Percentiles rank a stretch among this genome's conserved stretches.
These are phyloP conservation scores for Apostichopus japonicus DNA, from an alignment of 35 echinoderm and acorn worm species.

Conservation along the genomic window DNA sequence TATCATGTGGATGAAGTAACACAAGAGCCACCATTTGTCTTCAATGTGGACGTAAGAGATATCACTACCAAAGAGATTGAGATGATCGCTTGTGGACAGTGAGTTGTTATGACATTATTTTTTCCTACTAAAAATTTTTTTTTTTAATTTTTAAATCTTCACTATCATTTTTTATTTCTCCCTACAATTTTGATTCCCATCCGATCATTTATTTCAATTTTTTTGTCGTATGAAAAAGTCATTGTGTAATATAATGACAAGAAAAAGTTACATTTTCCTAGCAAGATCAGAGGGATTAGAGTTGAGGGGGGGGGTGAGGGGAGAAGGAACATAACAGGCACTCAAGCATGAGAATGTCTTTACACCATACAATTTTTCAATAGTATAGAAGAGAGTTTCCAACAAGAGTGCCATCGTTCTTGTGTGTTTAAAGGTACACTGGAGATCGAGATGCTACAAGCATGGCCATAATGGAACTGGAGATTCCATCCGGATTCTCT, in stretches of 20 bases:
- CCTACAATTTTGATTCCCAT: no score
- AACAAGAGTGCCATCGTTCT: no score
- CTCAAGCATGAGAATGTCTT: no score
- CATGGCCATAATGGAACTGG: constrained; percentile 16
- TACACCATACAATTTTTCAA: no score
- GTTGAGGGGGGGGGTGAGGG: no score
- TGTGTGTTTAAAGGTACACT: neutral
- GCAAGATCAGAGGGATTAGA: no score
- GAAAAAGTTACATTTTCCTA: no score
- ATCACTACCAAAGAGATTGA: neutral
- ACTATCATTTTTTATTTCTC: neutral
- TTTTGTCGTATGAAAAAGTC: no score
- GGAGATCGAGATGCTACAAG: constrained; percentile 9
- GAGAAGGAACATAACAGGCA: no score
- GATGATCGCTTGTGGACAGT: neutral
- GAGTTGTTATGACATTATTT: neutral
- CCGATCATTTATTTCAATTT: no score
- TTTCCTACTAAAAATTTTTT: neutral
- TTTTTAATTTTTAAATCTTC: neutral
- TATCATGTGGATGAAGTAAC: neutral
- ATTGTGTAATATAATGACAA: no score
- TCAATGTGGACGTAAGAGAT: neutral
- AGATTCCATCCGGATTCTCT: neutral
- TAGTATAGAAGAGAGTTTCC: no score
- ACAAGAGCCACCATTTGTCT: neutral